Evolutionary conservation across 2,113 vertebrate species (phyloP).

Genomic region (Charina bottae): DNA sequence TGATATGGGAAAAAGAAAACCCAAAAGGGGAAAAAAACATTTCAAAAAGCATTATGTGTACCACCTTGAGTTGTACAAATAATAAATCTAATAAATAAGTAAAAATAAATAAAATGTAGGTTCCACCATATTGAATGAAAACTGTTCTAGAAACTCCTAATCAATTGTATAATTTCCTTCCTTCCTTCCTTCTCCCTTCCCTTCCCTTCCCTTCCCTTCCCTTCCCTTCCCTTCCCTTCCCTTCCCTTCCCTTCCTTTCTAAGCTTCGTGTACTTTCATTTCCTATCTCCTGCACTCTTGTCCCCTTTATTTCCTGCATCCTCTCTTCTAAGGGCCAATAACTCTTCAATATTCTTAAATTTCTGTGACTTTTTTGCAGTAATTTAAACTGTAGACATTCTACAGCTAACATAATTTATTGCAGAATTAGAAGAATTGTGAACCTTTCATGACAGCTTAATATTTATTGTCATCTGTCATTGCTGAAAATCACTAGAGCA

Average conservation of each 20-base stretch:
- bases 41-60: too few relatives aligned
- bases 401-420: neutral
- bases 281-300: neutral
- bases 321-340: neutral
- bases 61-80: too few relatives aligned
- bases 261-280: neutral
- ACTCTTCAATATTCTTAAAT: neutral
- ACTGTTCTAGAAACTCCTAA: too few relatives aligned
- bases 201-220: too few relatives aligned
- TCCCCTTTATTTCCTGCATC: too few relatives aligned
- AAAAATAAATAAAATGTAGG: too few relatives aligned
- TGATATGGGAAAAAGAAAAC: too few relatives aligned
- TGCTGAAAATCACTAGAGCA: conserved; percentile 73
- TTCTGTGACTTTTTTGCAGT: neutral
- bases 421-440: neutral
- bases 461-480: conserved; percentile 64
- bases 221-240: neutral
- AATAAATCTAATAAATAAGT: too few relatives aligned
- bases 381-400: neutral
- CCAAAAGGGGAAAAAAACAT: too few relatives aligned
- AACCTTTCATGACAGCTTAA: neutral
- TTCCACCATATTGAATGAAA: too few relatives aligned
- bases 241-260: neutral
- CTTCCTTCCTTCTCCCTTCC: neutral
- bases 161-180: neutral